Evolutionary conservation across 2,888 invertebrate genomes (phyloP), one percentile per base, ranked within the genome.

Genomic region (Drosophila affinis): DNA sequence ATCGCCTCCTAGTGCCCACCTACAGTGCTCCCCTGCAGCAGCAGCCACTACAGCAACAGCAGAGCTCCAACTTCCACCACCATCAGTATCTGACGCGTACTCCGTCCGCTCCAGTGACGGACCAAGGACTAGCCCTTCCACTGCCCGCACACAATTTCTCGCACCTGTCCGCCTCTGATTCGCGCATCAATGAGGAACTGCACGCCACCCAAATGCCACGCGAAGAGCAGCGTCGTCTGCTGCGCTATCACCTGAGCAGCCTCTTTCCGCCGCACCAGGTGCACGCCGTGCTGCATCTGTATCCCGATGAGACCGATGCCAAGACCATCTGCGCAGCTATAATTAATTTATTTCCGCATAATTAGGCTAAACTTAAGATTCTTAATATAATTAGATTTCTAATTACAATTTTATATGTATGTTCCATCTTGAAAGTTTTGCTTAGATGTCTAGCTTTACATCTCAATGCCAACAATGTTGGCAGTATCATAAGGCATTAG

Each of bases 201-300:
- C 78, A 84, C 47, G 54, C 75, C 46, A 47, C 71, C 17, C 70
- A 70, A 12, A 69, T 83, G 47, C 75, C 87, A 0, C 74, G 86
- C 4, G 85, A 91, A 62, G 97, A 97, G 84, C 95, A 95, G 21
- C 94, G 97, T 0, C 93, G 95, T 32, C 94, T 95, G 79, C 93
- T 98, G 89, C 97, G 96, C 91, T 98, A 96, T 92, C 97, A 98
- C 91, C 93, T 99, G 75, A 95, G 97, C n/a, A 96, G 96, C 60
- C 95, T 98, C 65, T 99, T 99, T 92, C 97, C 98, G 0, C 96
- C 97, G 88, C 95, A 96, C 77, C 96, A 97, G 89, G 98, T 98
- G n/a, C 94, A 95, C 58, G 95, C 95, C 58, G 98, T 96, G 0
- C 97, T 99, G 96, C 95, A 95, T 73, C 93, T 96, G 77, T 95